phyloP scores from a whole-genome alignment of 2,113 vertebrate genomes.

The Atherinomorus stipes region DNA sequence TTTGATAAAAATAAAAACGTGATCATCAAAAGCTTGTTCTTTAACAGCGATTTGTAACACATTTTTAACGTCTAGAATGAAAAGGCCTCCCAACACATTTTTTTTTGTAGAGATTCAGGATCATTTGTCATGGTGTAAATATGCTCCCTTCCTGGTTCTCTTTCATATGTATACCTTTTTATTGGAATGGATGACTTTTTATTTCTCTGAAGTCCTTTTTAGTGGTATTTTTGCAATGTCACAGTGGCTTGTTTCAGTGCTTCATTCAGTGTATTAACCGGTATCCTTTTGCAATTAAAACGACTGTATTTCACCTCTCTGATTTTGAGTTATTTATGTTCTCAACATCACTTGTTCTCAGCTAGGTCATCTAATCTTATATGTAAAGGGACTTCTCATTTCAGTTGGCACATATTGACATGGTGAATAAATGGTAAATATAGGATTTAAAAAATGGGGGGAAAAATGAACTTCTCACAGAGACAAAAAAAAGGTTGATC shows the following conservation, averaged over 20 bases:
- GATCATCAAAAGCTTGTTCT: constrained; percentile 53
- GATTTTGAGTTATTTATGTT: constrained; percentile 1
- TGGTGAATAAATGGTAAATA: too few species aligned
- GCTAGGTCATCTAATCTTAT: not conserved
- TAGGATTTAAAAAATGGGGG: too few species aligned
- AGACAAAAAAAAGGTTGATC: too few species aligned
- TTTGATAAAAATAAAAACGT: constrained; percentile 56
- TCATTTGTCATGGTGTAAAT: constrained; percentile 70
- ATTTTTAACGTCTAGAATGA: constrained; percentile 69
- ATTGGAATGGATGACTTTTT: constrained; percentile 63
- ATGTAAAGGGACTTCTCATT: too few species aligned
- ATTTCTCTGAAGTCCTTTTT: constrained; percentile 70
- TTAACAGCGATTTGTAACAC: constrained; percentile 69
- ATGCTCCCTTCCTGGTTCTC: constrained; percentile 63
- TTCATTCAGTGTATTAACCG: constrained; percentile 82
- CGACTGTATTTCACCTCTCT: constrained; percentile 65
- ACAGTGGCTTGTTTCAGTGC: constrained; percentile 83
- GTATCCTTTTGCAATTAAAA: constrained; percentile 83
- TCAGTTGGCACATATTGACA: too few species aligned
- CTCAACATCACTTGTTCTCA: too few species aligned
- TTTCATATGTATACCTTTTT: constrained; percentile 72
- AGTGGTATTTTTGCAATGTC: constrained; percentile 80
- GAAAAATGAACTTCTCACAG: too few species aligned
- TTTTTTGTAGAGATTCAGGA: constrained; percentile 72
- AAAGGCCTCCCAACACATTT: constrained; percentile 55